Evolutionary conservation across 2,888 invertebrate genomes (phyloP), one percentile per base, ranked within the genome.

Genomic region (Caenorhabditis sp.): DNA sequence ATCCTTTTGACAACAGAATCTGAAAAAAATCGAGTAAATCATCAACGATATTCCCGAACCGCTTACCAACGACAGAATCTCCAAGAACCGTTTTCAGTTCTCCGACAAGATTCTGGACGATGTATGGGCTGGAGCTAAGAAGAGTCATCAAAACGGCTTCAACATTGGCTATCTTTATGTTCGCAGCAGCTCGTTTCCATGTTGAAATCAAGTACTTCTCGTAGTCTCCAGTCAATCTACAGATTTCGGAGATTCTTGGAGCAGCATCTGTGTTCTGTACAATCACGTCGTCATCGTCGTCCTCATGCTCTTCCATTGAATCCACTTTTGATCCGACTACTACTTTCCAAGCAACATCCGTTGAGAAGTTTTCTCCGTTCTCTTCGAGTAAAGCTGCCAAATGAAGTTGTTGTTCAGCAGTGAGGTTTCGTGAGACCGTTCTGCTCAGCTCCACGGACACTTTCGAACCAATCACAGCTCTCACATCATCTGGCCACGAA

Each of bases 371-470:
- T 31, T 69, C 56, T 31, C 59, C 56, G 41, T 74, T 66, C 41
- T 84, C 85, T n/a, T 77, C 70, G 38, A 85, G 56, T 8, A 87
- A 68, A 8, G 85, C 83, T 26, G 73, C 68, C 24, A 84, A 66
- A 47, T 85, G 87, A 0, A 87, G 72, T 58, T 84, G 85, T 44
- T 82, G 79, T 28, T 85, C 82, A 0, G 73, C 38, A 6, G 73
- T 61, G 5, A 84, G 31, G 12, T 12, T 14, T 38, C 59, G 28
- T 14, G 79, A 61, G 5, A 79, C 64, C 7, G n/a, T 19, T 22
- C 24, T 49, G 24, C 79, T 63, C 49, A 28, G 58, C 24, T 79
- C 79, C 2, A 16, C 8, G 0, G 69, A 31, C 0, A 83, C n/a
- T 26, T 79, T 69, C 1, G 74, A 26, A 41, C 59, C 49, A 28